Evolutionary conservation across 2,888 invertebrate genomes (phyloP), one percentile per base, ranked within the genome.

Genomic region (Ormyrus rosae): DNA sequence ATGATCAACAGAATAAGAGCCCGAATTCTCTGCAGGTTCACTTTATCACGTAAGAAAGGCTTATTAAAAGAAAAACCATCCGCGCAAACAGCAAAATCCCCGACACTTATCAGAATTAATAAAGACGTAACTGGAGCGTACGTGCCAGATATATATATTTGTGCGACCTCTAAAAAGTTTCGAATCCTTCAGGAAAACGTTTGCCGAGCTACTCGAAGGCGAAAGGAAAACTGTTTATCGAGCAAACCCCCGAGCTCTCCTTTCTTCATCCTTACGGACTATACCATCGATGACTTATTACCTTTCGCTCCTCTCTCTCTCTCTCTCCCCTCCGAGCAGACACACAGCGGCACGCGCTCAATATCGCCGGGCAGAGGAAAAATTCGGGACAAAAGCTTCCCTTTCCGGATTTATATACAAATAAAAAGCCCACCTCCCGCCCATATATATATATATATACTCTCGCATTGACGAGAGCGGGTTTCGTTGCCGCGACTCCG

Each of bases 231-330:
- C 51, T 72, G 68, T 81, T 81, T 72, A 68, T 63, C 80, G 71
- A 80, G 80, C 61, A 50, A 70, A 61, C 58, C 13, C n/a, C 45
- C 8, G 19, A 48, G 48, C 19, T 19, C 19, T 19, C 19, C 19
- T 45, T 45, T 55, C 19, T n/a, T 56, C 56, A 48, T 48, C 56
- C 56, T 73, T 48, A 19, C 48, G 50, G 48, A 9, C 53, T 46
- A 51, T 19, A 19, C 19, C 76, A 53, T 78, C 78, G 78, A 81
- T 81, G 78, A 81, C 65, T 78, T 78, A 81, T 78, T 74, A 48
- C 69, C 46, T 5, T 48, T 69, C 10, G 56, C 11, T 6, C 70
- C 46, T 19, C 56, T 50, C 55, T 19, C 50, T 50, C 55, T 50
- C 5, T 19, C 19, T 19, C 19, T 19, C 19, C 1, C 19, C 19